phyloP scores from a whole-genome alignment of 2,888 invertebrate species.

The Coelogynopora nodosa region DNA sequence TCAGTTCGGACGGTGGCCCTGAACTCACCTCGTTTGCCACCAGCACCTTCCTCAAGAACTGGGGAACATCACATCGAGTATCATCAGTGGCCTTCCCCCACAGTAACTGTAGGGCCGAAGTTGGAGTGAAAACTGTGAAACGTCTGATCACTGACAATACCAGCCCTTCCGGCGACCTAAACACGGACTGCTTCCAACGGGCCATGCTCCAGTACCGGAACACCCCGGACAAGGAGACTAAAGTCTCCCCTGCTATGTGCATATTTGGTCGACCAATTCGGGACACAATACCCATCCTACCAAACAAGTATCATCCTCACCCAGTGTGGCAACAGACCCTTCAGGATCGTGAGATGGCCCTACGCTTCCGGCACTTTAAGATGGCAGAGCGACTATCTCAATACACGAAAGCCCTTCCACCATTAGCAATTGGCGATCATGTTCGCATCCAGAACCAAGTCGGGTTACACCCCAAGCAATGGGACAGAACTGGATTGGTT shows the following conservation, averaged over 20 bases:
- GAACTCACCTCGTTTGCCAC: slow-evolving; percentile 49
- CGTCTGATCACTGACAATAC: slow-evolving; percentile 35
- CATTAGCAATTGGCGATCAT: slow-evolving; percentile 47
- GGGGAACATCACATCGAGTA: slow-evolving; percentile 50
- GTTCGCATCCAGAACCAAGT: slow-evolving; percentile 50
- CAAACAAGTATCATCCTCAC: not conserved
- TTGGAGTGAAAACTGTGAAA: slow-evolving; percentile 26
- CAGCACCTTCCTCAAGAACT: slow-evolving; percentile 48
- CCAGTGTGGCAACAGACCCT: slow-evolving; percentile 49
- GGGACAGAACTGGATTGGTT: slow-evolving; percentile 51
- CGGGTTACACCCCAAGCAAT: slow-evolving; percentile 50
- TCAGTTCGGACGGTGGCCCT: slow-evolving; percentile 51
- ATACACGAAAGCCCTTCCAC: slow-evolving; percentile 49
- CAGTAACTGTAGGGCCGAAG: slow-evolving; percentile 44
- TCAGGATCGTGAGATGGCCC: slow-evolving; percentile 48
- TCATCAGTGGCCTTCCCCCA: slow-evolving; percentile 48
- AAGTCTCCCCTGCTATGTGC: slow-evolving; percentile 50
- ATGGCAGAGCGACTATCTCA: slow-evolving; percentile 48
- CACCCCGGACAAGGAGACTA: slow-evolving; percentile 50
- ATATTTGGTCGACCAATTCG: slow-evolving; percentile 45
- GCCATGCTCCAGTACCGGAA: slow-evolving; percentile 48
- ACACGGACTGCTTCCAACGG: slow-evolving; percentile 46
- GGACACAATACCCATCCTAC: slow-evolving; percentile 37
- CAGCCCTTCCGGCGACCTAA: slow-evolving; percentile 48
- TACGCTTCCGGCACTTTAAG: slow-evolving; percentile 50